A percentile compares a stretch with the other conserved stretches of the same genome.
phyloP scores from a whole-genome alignment of 2,797 vertebrate genomes.

The Liasis olivaceus region DNA sequence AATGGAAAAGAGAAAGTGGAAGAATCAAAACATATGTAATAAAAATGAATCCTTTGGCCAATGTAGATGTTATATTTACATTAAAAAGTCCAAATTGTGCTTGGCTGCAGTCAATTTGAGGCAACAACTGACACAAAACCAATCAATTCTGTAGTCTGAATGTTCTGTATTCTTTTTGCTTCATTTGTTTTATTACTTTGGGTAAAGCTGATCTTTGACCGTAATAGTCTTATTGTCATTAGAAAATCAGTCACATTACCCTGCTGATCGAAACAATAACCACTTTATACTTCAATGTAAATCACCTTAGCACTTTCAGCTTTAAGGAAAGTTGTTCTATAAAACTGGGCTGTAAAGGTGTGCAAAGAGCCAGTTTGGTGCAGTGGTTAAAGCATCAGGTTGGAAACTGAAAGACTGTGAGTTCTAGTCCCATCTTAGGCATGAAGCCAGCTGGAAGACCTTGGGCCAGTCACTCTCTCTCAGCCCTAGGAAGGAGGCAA shows the following conservation, averaged over 20 bases:
- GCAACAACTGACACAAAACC: too few relatives aligned
- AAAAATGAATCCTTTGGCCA: not conserved
- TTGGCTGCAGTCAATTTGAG: too few relatives aligned
- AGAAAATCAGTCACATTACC: too few relatives aligned
- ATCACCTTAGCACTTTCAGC: not conserved
- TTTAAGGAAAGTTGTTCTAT: not conserved
- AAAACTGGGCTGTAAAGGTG: not conserved
- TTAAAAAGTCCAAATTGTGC: not conserved
- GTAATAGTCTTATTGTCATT: too few relatives aligned
- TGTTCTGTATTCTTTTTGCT: too few relatives aligned
- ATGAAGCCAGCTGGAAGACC: not conserved
- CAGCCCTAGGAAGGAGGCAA: too few relatives aligned
- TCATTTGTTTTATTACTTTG: too few relatives aligned
- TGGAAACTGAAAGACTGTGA: not conserved
- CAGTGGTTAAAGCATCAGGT: not conserved
- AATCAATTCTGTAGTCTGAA: too few relatives aligned
- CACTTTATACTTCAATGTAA: not conserved
- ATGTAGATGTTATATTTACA: not conserved
- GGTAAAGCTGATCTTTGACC: too few relatives aligned
- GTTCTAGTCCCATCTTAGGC: not conserved
- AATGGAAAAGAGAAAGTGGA: too few relatives aligned
- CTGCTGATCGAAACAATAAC: not conserved
- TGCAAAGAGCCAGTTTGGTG: not conserved
- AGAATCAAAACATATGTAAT: not conserved
- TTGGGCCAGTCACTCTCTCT: not conserved